phyloP scores from a whole-genome alignment of 2,888 invertebrate genomes.

The Limnephilus marmoratus region DNA sequence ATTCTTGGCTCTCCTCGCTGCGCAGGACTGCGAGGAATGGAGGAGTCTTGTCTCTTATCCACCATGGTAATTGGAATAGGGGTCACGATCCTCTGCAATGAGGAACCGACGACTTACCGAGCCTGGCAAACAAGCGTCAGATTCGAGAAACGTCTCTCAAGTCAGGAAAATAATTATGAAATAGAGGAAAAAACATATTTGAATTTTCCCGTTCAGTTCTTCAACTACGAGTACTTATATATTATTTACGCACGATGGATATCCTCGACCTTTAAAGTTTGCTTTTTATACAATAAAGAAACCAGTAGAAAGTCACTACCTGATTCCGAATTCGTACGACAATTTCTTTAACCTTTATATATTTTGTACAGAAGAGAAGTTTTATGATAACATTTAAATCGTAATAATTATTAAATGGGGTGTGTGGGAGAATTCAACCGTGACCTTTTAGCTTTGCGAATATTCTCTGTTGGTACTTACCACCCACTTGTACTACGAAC shows the following conservation, averaged over 20 bases:
- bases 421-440: background rate
- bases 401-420: background rate
- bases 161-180: background rate
- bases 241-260: background rate
- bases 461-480: background rate
- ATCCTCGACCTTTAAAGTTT: background rate
- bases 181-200: too few species aligned
- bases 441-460: background rate
- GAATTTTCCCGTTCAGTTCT: too few species aligned
- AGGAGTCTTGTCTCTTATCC: too few species aligned
- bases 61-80: too few species aligned
- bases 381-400: background rate
- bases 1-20: too few species aligned
- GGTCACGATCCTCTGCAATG: too few species aligned
- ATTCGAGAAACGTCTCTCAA: background rate
- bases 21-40: too few species aligned
- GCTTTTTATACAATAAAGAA: background rate
- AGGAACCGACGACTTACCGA: too few species aligned
- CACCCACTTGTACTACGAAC: background rate
- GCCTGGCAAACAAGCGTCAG: background rate
- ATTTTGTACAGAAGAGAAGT: background rate
- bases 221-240: background rate
- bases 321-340: background rate
- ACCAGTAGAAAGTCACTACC: background rate
- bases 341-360: background rate